Base-by-base conservation (phyloP, 2,113 vertebrate genomes). In the Muntiacus reevesi region DNA sequence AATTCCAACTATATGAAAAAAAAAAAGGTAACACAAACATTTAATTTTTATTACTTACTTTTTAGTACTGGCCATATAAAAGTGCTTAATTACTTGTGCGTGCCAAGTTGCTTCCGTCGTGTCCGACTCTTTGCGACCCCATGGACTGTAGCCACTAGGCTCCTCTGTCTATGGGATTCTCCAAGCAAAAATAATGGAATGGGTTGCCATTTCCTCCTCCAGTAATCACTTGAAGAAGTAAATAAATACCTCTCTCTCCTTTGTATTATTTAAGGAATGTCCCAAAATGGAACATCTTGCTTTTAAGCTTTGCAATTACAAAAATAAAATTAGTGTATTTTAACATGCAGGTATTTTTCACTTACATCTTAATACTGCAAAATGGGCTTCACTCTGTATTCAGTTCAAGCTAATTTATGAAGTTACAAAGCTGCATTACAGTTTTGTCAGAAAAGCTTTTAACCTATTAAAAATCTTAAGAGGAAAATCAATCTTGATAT, bases 1-100 rank as follows among this genome's bases (percentile, higher is more conserved):
- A 99, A 99, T 98, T 99, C 99, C 97, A 99, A 96, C 99, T 99
- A 98, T 54, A 28, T 4, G 3, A 43, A n/a, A 82, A 55, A 98
- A 98, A 47, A 97, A 86, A 60, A 55, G 89, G 8, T 23, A 91
- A 79, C 9, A 76, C 7, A 84, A 89, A 87, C 43, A 92, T 76
- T 91, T 81, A 86, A 84, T 25, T 96, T 17, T n/a, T 9, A 62
- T 94, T 52, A 89, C 3, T 62, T 94, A 78, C 7, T 90, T 78
- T 94, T 85, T 47, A 88, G 30, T 84, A 60, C 60, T 60, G 21
- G n/a, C 19, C 43, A 87, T n/a, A 55, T 43, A 83, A 96, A 92
- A 87, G 9, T 83, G 7, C 23, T 78, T 86, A 86, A 74, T 74
- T 40, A 74, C n/a, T 23, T 74, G n/a, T 74, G 67, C 0, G 2